Evolutionary conservation across 2,113 vertebrate species (phyloP), one percentile per base, ranked within the genome.

Genomic region (Ramphastos sulfuratus): DNA sequence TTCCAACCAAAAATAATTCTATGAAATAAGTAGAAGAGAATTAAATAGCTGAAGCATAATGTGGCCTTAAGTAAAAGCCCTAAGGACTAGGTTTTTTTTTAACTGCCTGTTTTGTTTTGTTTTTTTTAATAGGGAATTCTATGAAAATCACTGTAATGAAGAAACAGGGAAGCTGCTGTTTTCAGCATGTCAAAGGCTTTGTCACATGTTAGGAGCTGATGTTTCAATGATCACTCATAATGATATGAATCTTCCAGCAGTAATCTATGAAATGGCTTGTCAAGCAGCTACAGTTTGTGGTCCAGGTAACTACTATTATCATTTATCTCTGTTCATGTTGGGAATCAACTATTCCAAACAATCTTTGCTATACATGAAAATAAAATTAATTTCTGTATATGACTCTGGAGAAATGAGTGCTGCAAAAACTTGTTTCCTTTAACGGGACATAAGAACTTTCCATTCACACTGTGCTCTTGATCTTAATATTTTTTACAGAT

Each of bases 281-380:
- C 98, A 98, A 59, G 99, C 99, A 74, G 97, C 98, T 80, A 98
- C 98, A 15, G 78, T 99, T 72, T 99, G 99, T 93, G 98, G 98
- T 79, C 96, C 98, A 93, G 99, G 99, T 99, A 97, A 97, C 70
- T 18, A 21, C 13, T 67, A 3, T 16, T 55, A 23, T 9, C 9
- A 14, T 48, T 50, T 23, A 4, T 23, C 46, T 71, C 25, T 56
- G 8, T 42, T 59, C 12, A 1, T 46, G 9, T 4, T 81, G 35
- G 52, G 37, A 81, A 65, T 15, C 5, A 46, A 64, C 3, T 31
- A 85, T 59, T 72, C 39, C 64, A 76, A 61, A 18, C 13, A 70
- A 15, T 7, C 27, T 4, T 60, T n/a, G 73, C 55, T 10, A 50
- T 75, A 74, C 11, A 56, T 23, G 28, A 54, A 79, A 82, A 11